Base-by-base conservation (phyloP, 1,140 invertebrate genomes). In the Euborellia annulipes region DNA sequence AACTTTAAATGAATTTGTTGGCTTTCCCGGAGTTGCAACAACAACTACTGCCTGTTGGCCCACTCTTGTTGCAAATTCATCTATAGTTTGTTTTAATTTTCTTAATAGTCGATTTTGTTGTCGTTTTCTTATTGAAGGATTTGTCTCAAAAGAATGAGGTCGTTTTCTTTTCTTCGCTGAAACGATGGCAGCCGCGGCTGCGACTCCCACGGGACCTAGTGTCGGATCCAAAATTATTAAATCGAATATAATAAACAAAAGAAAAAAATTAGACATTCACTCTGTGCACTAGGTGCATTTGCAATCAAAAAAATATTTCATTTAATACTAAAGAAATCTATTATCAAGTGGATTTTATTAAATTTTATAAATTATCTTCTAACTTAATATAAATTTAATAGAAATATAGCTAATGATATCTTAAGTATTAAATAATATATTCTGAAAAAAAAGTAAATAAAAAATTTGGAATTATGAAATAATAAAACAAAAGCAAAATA, bases 41-140 rank as follows among this genome's bases (percentile, higher is more conserved):
- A 96, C 67, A 20, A 97, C 90, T 32, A 96, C 79, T 0, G 93
- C 93, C 64, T 97, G 93, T 61, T 96, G 92, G n/a, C 93, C 93
- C 37, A 97, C 91, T 48, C 93, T 70, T 0, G 89, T 93, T 38
- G 91, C 88, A 66, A 95, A 97, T 64, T 97, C 93, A 59, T 96
- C 92, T 60, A 97, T 95, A 9, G 90, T 87, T 84, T 93, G 78
- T 79, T 93, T 72, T 47, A 91, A 68, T 68, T 90, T 90, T 52
- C 85, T 73, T 37, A 95, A 67, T 50, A 97, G 67, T 56, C 93
- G 75, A 58, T 95, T 97, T 66, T 96, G 91, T 66, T 96, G 93
- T 47, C 93, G 68, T 66, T 96, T 95, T 51, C 92, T 70, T 43
- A 95, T 90, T 34, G 91, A 95, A 4, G 93, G 92, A 74, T 97